Base-by-base conservation (phyloP, 2,797 vertebrate genomes). In the Vireo griseus region DNA sequence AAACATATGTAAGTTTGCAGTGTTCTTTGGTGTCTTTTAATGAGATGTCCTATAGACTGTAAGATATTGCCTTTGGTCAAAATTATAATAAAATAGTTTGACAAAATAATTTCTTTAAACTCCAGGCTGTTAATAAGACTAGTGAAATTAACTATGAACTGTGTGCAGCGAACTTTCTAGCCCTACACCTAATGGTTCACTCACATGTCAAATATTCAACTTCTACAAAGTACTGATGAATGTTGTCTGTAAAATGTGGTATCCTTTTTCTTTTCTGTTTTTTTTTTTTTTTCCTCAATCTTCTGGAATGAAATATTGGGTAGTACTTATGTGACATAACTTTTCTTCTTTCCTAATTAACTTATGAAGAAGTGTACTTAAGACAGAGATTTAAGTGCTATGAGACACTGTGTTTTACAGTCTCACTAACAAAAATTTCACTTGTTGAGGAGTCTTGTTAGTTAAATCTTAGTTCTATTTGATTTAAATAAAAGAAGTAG, bases 181-280 rank as follows among this genome's bases (percentile, higher is more conserved):
- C 12, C 48, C 21, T n/a, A 16, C 7, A 72, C 4, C 12, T 57
- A 51, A 31, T 3, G 55, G 31, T 50, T 82, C 76, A 28, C 4
- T 58, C 11, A 37, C 25, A 69, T 22, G 29, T 42, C 24, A 50
- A 72, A 47, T 37, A 40, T 5, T 65, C 12, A 61, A 11, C 29
- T 65, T 28, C 16, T 61, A 31, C 9, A 68, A 59, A 61, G 35
- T 47, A 39, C 5, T 42, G 22, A 33, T 26, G 15, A 84, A 69
- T 39, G 6, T 2, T 39, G 2, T 20, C 31, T 90, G 59, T 12
- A 62, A 55, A 40, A 16, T 54, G 9, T 57, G 44, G 19, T 1
- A 2, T 29, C 3, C 0, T 26, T n/a, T 68, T 31, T 29, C 12
- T 1, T 25, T 44, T 28, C 4, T 48, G 10, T 31, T 39, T 28